Conservation (phyloP, 2,113 vertebrate genomes). For the Loxodonta africana region DNA sequence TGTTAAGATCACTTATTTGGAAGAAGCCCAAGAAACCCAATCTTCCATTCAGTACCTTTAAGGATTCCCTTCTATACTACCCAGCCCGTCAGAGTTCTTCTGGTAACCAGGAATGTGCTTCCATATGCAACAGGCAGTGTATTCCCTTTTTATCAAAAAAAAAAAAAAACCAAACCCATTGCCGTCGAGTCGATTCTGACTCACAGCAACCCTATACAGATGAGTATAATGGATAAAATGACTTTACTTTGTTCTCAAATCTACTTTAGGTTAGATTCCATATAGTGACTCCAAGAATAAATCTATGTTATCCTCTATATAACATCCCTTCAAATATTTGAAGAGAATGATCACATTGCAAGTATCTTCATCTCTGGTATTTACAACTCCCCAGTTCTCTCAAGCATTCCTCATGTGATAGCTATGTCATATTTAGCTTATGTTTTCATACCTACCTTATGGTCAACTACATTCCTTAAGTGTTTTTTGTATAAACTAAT, state of each 20-base stretch:
- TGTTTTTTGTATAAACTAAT: background rate
- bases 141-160: background rate
- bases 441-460: background rate
- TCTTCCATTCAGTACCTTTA: background rate
- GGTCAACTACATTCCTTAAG: background rate
- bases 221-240: background rate
- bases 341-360: background rate
- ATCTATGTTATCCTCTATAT: background rate
- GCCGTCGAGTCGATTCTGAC: no score
- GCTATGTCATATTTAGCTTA: no score
- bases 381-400: background rate
- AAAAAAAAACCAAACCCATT: no score
- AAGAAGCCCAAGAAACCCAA: background rate
- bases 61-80: background rate
- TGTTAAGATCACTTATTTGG: background rate
- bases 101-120: background rate
- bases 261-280: slow-evolving; percentile 3
- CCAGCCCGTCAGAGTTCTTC: background rate
- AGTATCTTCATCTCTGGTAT: background rate
- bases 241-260: slow-evolving; percentile 8
- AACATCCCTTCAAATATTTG: background rate
- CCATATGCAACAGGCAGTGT: background rate
- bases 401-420: background rate
- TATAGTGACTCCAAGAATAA: slow-evolving; percentile 21
- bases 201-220: no score